Base-by-base conservation (phyloP, 2,797 vertebrate genomes). In the Vipera latastei region DNA sequence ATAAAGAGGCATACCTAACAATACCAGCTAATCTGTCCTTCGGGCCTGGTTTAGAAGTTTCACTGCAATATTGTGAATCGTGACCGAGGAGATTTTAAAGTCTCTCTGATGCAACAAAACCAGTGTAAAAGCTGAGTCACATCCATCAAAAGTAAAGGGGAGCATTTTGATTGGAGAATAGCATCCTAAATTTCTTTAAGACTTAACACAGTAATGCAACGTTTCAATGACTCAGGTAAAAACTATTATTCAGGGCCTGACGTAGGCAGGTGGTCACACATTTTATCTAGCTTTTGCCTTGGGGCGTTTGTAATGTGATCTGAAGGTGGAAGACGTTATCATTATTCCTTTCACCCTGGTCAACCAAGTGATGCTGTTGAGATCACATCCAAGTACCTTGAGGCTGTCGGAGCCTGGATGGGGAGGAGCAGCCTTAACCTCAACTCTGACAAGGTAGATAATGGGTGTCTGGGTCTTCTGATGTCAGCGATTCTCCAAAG, bases 61-160 rank as follows among this genome's bases (percentile, higher is more conserved):
- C 0, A 0, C 88, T 61, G 2, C 56, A 28, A 13, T 12, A 2
- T 1, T 88, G 48, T 92, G 78, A 92, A 3, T 26, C 14, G 11
- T 78, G 44, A 61, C n/a, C 60, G 78, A 83, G 11, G 55, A 18
- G 51, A 53, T 14, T 65, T 91, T 86, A 53, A 61, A 91, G 51
- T 86, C 48, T 86, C 83, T 61, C 44, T 26, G 28, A 32, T 4
- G 51, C 11, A 86, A 48, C 90, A 91, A 91, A 91, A 44, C 20
- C n/a, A 44, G 11, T 56, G n/a, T 9, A 69, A 73, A 56, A 38
- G 51, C 60, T 78, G 20, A 48, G 20, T 83, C 56, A 32, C 9
- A 22, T 11, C 48, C 20, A 28, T 51, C 7, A 16, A 51, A 63
- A 56, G 22, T 25, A 63, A 56, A 57, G 5, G 20, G n/a, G 12